Conservation (phyloP, 2,888 invertebrate genomes). For the Tuta absoluta region DNA sequence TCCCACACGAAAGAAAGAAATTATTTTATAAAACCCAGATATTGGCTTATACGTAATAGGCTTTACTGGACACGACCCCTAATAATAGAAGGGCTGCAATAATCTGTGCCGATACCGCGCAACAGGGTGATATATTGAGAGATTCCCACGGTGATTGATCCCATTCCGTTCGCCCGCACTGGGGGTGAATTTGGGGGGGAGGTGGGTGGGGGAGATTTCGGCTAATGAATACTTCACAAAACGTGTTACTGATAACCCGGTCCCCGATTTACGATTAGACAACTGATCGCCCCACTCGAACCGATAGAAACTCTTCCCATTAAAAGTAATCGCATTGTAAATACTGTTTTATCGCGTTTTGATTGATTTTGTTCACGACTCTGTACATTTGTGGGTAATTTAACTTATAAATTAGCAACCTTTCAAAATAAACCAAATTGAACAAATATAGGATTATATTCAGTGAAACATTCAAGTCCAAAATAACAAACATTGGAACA, state of each 20-base stretch:
- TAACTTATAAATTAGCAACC: constrained; percentile 18
- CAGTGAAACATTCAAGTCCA: constrained; percentile 78
- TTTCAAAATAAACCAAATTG: constrained; percentile 72
- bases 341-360: neutral
- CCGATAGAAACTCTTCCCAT: constrained; percentile 2
- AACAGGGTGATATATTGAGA: constrained; percentile 38
- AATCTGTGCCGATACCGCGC: constrained; percentile 31
- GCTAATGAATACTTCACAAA: constrained; percentile 36
- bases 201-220: constrained; percentile 28
- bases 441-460: constrained; percentile 82
- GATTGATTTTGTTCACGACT: constrained; percentile 2
- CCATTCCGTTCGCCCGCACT: constrained; percentile 35
- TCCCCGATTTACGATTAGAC: constrained; percentile 23
- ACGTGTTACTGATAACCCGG: constrained; percentile 24
- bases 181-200: constrained; percentile 26
- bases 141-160: constrained; percentile 41
- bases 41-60: too few relatives aligned
- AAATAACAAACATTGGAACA: constrained; percentile 67
- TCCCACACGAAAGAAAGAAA: too few relatives aligned
- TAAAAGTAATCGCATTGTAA: neutral
- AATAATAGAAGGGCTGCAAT: constrained; percentile 16
- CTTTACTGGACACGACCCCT: neutral
- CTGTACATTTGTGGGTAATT: constrained; percentile 12
- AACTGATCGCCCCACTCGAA: constrained; percentile 23
- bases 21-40: too few relatives aligned